Evolutionary conservation across 2,797 vertebrate species (phyloP).

Genomic region (Loriculus beryllinus): DNA sequence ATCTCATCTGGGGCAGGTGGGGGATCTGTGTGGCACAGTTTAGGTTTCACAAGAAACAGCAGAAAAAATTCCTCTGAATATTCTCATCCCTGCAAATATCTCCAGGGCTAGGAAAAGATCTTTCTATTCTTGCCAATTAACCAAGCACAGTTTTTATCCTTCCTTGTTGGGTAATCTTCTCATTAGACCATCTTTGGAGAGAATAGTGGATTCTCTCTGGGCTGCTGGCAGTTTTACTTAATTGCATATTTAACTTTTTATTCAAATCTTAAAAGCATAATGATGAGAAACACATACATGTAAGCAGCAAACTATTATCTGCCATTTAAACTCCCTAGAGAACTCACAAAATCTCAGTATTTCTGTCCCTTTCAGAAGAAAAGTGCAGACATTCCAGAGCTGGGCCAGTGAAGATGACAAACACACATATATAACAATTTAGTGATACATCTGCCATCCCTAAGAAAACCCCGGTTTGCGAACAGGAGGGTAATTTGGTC

Average conservation of each 20-base stretch:
- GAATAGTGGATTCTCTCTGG: background rate
- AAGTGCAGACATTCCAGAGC: background rate
- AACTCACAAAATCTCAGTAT: slow-evolving; percentile 6
- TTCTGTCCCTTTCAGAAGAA: background rate
- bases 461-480: background rate
- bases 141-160: slow-evolving; percentile 1
- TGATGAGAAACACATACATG: background rate
- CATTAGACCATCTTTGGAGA: slow-evolving; percentile 29
- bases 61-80: background rate
- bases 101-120: background rate
- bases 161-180: slow-evolving; percentile 32
- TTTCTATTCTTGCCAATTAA: slow-evolving; percentile 17
- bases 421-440: background rate
- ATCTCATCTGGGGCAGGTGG: background rate
- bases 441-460: background rate
- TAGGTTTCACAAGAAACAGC: background rate
- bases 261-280: slow-evolving; percentile 32
- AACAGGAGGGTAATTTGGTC: background rate
- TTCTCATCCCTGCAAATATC: background rate
- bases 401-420: background rate
- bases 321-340: background rate
- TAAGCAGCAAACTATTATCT: slow-evolving; percentile 17
- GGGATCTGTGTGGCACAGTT: background rate
- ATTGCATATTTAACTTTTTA: slow-evolving; percentile 56
- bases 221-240: slow-evolving; percentile 38